These are phyloP conservation scores for Conger conger DNA, from an alignment of 2,113 vertebrate species.

Conservation along the genomic window DNA sequence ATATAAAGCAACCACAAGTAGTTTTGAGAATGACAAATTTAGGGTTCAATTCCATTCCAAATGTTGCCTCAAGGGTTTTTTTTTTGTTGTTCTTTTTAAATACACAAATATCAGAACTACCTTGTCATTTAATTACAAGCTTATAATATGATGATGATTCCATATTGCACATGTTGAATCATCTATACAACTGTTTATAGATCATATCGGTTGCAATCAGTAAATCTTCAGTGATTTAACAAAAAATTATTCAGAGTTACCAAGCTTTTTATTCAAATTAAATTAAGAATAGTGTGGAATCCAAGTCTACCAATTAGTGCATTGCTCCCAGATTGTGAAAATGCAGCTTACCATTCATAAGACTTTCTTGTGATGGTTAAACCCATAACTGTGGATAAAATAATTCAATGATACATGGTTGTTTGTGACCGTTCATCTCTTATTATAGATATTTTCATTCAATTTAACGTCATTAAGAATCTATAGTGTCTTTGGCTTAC, in stretches of 20 bases:
- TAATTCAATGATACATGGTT: background rate
- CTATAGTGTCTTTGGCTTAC: too few relatives aligned
- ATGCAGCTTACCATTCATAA: background rate
- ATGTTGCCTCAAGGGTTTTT: background rate
- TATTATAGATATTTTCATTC: background rate
- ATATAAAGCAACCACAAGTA: background rate
- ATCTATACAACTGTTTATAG: background rate
- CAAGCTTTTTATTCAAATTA: background rate
- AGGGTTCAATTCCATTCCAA: background rate
- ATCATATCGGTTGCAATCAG: background rate
- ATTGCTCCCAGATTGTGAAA: background rate
- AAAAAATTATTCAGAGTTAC: background rate
- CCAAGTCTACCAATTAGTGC: background rate
- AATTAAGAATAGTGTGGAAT: background rate
- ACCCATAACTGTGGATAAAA: background rate
- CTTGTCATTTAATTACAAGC: background rate
- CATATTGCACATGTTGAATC: background rate
- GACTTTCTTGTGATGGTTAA: background rate
- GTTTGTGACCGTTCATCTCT: background rate
- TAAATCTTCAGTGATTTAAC: background rate
- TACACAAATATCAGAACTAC: background rate
- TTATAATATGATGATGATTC: background rate
- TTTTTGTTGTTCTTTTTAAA: background rate
- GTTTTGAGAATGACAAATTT: background rate
- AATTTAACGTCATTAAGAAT: too few relatives aligned